Base-by-base conservation (phyloP, 2,797 vertebrate species). In the Knipowitschia caucasica region DNA sequence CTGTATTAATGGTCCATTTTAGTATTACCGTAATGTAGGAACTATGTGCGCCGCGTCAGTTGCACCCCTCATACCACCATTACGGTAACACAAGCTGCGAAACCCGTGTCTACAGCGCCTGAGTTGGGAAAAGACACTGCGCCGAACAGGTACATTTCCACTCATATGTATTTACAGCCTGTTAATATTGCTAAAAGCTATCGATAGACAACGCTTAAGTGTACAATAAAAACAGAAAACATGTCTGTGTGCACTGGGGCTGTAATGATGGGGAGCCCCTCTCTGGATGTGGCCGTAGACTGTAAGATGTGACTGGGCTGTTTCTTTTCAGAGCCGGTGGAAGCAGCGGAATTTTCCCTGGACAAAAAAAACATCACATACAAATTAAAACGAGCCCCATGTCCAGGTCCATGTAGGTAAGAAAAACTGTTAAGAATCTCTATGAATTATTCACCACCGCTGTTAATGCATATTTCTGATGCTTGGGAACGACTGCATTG, bases 31-130 rank as follows among this genome's bases (percentile, higher is more conserved):
- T 82, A 78, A 73, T 15, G 11, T 45, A 1, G 0, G 27, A 50
- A 1, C 33, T 9, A 7, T 2, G 2, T 40, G 59, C 7, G 3
- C 7, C 25, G 26, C 0, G 9, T 1, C 4, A 1, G 2, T 62
- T 4, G 64, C 21, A 35, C 10, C 9, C 17, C 50, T 59, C 23
- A 0, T 58, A 10, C 0, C 1, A n/a, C 49, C 64, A 71, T 87
- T 91, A 91, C 88, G 89, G 89, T 89, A 89, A 29, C 27, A 59
- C 12, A 59, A 60, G 59, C 64, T 70, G 77, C 73, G 78, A 85
- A 75, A 79, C 70, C 62, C 43, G 74, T 57, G 77, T 78, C 81
- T 56, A 50, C 61, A 54, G 81, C 81, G 54, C 70, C n/a, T 69
- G 80, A 88, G 83, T 84, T 84, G 75, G 66, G 64, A 81, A 78